Evolutionary conservation across 1,140 invertebrate genomes (phyloP), one percentile per base, ranked within the genome.

Genomic region (Heterodera schachtii): DNA sequence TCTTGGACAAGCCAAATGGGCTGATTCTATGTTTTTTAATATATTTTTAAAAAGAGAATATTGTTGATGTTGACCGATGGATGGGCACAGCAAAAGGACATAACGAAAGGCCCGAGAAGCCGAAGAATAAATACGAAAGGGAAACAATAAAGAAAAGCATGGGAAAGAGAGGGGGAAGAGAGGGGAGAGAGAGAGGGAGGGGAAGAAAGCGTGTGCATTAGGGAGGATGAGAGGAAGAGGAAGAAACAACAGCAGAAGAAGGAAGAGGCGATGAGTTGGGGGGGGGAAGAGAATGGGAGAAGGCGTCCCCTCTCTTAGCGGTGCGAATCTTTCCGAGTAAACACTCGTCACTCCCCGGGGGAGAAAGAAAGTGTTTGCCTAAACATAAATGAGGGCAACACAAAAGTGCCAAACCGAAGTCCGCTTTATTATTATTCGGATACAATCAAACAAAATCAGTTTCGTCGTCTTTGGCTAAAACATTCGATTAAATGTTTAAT

Each of bases 91-190:
- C 69, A n/a, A 31, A 19, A 11, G 21, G 69, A n/a, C 21, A 71
- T 9, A 41, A 43, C 31, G 31, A 71, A 46, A 41, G 69, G 31
- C 31, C 31, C 44, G 69, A 46, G 69, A 46, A 71, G 19, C 69
- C 69, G 19, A 71, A 71, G 69, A 31, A 31, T 71, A 71, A 71
- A 71, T 46, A 71, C 19, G 57, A 60, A 60, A 60, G 57, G 13
- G 13, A 60, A 60, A 9, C 6, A 46, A 46, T 41, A 71, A 46
- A 46, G 19, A 41, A 31, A 46, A 9, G 21, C 31, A 19, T 43
- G 31, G 69, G 9, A 9, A 8, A 46, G 69, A 71, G 8, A 9
- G 3, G 69, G 44, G 69, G 13, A 60, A 16, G 13, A 13, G 11
- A 60, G 13, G 57, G 16, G 19, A 16, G 13, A 60, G 57, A 19